phyloP scores from a whole-genome alignment of 2,797 vertebrate genomes.

The Peromyscus melanophrys region DNA sequence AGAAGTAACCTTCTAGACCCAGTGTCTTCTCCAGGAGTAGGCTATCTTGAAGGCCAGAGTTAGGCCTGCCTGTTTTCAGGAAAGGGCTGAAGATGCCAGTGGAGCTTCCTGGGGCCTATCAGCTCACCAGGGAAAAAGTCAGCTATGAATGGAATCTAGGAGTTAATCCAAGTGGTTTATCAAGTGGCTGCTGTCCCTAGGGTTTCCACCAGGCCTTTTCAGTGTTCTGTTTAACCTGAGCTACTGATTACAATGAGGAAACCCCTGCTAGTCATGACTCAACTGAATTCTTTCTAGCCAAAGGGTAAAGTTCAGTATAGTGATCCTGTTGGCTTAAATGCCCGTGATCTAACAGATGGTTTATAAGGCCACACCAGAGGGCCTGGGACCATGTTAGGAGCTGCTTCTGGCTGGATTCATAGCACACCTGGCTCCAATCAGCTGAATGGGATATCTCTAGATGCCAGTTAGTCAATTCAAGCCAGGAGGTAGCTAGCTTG shows the following conservation, averaged over 20 bases:
- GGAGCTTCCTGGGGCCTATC: conserved; percentile 56
- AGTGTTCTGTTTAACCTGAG: conserved; percentile 62
- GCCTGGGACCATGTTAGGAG: neutral
- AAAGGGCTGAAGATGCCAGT: conserved; percentile 59
- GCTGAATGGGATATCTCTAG: neutral
- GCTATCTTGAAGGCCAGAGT: conserved; percentile 6
- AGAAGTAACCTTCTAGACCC: neutral
- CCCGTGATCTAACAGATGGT: conserved; percentile 36
- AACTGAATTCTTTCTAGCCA: conserved; percentile 59
- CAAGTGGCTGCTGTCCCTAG: conserved; percentile 54
- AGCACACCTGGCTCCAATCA: neutral
- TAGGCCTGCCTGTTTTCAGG: conserved; percentile 38
- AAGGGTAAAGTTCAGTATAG: conserved; percentile 62
- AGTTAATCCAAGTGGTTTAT: conserved; percentile 69
- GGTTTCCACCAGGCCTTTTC: conserved; percentile 56
- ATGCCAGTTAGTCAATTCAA: neutral
- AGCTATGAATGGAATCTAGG: conserved; percentile 68
- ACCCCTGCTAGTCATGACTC: conserved; percentile 62
- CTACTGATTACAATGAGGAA: conserved; percentile 45
- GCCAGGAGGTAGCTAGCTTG: neutral
- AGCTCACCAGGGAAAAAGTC: conserved; percentile 64
- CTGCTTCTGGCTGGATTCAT: neutral
- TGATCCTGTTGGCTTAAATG: conserved; percentile 44
- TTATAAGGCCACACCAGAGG: neutral
- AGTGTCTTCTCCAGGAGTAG: neutral